phyloP scores from a whole-genome alignment of 2,888 invertebrate species.

The Hirtodrosophila cameraria region DNA sequence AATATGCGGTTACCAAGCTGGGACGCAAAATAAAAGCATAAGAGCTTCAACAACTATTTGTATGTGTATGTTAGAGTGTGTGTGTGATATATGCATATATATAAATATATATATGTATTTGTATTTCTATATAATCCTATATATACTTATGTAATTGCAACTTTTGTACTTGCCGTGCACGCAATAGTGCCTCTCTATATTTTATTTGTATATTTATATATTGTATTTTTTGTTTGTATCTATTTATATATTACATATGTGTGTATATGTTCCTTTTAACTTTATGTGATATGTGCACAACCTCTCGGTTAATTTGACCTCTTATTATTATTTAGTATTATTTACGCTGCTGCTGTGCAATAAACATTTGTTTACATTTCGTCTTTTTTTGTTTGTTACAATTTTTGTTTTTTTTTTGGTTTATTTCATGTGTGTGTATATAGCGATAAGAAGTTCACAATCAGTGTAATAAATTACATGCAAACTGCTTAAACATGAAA shows the following conservation, averaged over 20 bases:
- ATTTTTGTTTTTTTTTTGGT: conserved; percentile 4
- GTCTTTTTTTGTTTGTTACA: not conserved
- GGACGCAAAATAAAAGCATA: conserved; percentile 84
- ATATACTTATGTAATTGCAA: conserved; percentile 39
- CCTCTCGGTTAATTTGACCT: conserved; percentile 25
- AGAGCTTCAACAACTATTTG: conserved; percentile 24
- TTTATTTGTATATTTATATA: conserved; percentile 14
- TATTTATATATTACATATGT: conserved; percentile 23
- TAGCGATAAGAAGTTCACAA: conserved; percentile 56
- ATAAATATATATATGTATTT: conserved; percentile 42
- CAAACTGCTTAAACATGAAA: conserved; percentile 40
- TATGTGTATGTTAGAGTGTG: conserved; percentile 30
- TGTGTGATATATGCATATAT: conserved; percentile 39
- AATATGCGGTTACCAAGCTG: conserved; percentile 80
- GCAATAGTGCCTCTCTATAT: conserved; percentile 26
- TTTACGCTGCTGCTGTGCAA: conserved; percentile 33
- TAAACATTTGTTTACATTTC: conserved; percentile 9
- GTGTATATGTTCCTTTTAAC: conserved; percentile 45
- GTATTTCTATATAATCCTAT: conserved; percentile 36
- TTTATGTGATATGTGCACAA: conserved; percentile 55
- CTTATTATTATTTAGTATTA: conserved; percentile 43
- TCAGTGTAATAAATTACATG: conserved; percentile 64
- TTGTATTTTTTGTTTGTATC: conserved; percentile 20
- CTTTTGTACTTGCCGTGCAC: conserved; percentile 59
- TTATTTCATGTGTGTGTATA: conserved; percentile 38